Conservation (phyloP, 2,797 vertebrate genomes). For the Pseudomugil gertrudae region DNA sequence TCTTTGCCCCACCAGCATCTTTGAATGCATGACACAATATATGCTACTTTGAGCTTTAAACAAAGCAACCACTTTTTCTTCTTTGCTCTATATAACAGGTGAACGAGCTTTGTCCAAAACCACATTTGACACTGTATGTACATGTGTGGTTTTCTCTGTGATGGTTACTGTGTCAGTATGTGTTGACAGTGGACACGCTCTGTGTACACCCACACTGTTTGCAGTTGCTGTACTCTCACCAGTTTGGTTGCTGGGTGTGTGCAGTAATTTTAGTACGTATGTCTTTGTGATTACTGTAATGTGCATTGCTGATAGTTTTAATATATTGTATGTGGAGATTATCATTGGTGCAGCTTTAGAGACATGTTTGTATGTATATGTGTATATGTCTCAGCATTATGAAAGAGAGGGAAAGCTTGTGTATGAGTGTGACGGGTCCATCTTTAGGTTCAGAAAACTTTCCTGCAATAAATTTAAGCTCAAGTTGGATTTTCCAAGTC, state of each 20-base stretch:
- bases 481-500: too few species aligned
- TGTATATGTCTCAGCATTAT: background rate
- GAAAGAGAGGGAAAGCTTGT: background rate
- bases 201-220: slow-evolving; percentile 27
- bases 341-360: background rate
- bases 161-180: slow-evolving; percentile 41
- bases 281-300: slow-evolving; percentile 4
- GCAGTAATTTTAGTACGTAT: slow-evolving; percentile 9
- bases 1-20: slow-evolving; percentile 33
- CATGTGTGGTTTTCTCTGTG: slow-evolving; percentile 24
- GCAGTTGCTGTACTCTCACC: slow-evolving; percentile 10
- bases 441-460: background rate
- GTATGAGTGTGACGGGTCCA: background rate
- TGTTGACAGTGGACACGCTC: slow-evolving; percentile 54
- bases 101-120: slow-evolving; percentile 53
- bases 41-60: slow-evolving; percentile 60
- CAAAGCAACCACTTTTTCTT: slow-evolving; percentile 49
- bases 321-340: background rate
- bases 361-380: slow-evolving; percentile 14
- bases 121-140: slow-evolving; percentile 36
- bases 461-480: background rate
- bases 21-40: slow-evolving; percentile 48
- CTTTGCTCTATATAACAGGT: slow-evolving; percentile 50
- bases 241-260: slow-evolving; percentile 2
- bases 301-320: background rate